phyloP scores from a whole-genome alignment of 2,888 invertebrate species.

The Flexamia atlantica region DNA sequence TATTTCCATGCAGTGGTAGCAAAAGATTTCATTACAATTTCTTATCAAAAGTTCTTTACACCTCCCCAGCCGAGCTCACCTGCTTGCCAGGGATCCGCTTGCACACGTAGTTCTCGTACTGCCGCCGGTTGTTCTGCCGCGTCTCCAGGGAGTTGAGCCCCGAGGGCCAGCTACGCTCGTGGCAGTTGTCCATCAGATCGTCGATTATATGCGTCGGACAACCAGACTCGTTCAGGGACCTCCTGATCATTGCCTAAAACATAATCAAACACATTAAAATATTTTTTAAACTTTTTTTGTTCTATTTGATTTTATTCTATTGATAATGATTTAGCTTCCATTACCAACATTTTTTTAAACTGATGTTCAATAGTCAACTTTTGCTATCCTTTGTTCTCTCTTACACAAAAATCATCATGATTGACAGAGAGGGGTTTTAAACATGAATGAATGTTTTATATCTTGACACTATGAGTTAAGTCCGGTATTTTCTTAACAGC shows the following conservation, averaged over 20 bases:
- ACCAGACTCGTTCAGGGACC: conserved; percentile 94
- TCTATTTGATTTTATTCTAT: background rate
- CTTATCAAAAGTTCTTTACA: no score
- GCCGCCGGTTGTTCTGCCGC: conserved; percentile 94
- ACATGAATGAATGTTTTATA: no score
- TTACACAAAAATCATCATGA: no score
- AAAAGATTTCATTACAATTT: no score
- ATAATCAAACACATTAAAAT: background rate
- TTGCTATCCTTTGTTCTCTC: no score
- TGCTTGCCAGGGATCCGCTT: conserved; percentile 97
- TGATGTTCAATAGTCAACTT: no score
- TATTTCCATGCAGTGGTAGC: no score
- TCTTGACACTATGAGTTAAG: no score
- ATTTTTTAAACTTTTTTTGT: background rate
- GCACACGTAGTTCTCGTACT: conserved; percentile 96
- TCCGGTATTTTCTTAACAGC: no score
- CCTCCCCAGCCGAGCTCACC: background rate
- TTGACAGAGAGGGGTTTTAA: no score
- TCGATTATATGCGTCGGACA: conserved; percentile 96
- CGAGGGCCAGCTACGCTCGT: conserved; percentile 96
- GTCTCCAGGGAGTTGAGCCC: conserved; percentile 96
- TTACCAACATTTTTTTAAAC: no score
- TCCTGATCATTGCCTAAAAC: conserved; percentile 92
- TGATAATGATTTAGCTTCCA: background rate
- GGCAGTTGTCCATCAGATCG: conserved; percentile 98